Percentiles rank a stretch among this genome's conserved stretches.
These are phyloP conservation scores for Sylvilagus bachmani DNA, from an alignment of 2,113 vertebrate genomes.

Conservation along the genomic window DNA sequence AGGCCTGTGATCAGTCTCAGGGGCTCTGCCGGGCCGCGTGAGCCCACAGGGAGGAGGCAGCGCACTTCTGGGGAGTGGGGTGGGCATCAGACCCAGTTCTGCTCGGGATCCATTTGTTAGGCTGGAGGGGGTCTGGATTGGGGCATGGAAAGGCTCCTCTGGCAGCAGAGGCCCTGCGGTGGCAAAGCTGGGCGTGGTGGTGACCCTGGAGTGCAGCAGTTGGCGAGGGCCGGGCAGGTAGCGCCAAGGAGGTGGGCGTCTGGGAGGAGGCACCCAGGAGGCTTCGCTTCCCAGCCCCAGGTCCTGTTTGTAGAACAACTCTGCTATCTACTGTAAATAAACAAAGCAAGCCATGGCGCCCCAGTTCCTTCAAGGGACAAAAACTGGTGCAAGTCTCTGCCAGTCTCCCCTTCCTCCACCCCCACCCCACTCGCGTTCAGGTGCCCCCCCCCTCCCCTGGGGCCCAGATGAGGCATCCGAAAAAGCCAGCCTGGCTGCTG, in stretches of 20 bases:
- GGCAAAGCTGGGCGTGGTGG: background rate
- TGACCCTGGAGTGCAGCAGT: background rate
- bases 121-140: background rate
- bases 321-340: conserved; percentile 58
- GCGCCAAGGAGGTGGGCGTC: background rate
- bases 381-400: conserved; percentile 43
- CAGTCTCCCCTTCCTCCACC: conserved; percentile 24
- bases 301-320: conserved; percentile 48
- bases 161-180: background rate
- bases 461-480: background rate
- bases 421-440: background rate
- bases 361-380: conserved; percentile 52
- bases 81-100: background rate
- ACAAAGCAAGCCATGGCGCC: conserved; percentile 59
- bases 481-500: conserved; percentile 21
- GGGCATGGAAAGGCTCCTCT: background rate
- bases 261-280: background rate
- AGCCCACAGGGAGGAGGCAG: background rate
- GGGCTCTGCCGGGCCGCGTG: background rate
- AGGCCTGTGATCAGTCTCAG: conserved; percentile 15
- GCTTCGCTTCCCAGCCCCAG: background rate
- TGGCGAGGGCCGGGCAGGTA: background rate
- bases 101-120: background rate
- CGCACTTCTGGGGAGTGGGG: background rate
- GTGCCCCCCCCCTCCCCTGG: background rate